Evolutionary conservation across 2,797 vertebrate species (phyloP).

Genomic region (Myotis vivesi): DNA sequence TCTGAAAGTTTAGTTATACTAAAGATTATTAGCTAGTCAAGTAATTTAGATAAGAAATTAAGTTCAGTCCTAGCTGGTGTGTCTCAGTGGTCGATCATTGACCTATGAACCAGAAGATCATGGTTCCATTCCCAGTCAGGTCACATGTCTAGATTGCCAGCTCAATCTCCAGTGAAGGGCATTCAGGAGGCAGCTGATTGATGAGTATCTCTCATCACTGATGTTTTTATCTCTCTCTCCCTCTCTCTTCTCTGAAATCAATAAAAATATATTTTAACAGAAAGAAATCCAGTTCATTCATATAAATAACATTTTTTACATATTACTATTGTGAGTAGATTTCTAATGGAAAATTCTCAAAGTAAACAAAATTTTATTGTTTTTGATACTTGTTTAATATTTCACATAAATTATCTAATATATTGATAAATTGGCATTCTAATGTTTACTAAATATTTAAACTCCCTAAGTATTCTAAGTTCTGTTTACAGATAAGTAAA

Average conservation of each 20-base stretch:
- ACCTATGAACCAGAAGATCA: too few species aligned
- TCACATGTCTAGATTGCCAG: too few species aligned
- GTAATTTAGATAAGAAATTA: not conserved
- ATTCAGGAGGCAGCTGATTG: too few species aligned
- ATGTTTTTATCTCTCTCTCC: too few species aligned
- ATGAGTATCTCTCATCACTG: too few species aligned
- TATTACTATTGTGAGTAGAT: not conserved
- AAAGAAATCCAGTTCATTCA: not conserved
- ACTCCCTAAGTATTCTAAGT: not conserved
- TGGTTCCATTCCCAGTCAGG: too few species aligned
- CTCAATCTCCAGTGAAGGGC: too few species aligned
- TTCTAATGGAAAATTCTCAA: not conserved
- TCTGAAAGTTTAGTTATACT: not conserved
- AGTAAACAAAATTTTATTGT: not conserved
- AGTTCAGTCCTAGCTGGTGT: too few species aligned
- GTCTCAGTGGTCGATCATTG: too few species aligned
- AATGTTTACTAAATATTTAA: not conserved
- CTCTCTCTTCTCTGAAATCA: too few species aligned
- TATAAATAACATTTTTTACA: not conserved
- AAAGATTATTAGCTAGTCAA: not conserved
- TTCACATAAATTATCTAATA: not conserved
- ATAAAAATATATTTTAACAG: too few species aligned
- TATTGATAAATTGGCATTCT: not conserved
- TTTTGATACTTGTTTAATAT: not conserved
- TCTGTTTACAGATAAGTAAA: not conserved